Conservation (phyloP, 2,888 invertebrate genomes). For the Machimus atricapillus region DNA sequence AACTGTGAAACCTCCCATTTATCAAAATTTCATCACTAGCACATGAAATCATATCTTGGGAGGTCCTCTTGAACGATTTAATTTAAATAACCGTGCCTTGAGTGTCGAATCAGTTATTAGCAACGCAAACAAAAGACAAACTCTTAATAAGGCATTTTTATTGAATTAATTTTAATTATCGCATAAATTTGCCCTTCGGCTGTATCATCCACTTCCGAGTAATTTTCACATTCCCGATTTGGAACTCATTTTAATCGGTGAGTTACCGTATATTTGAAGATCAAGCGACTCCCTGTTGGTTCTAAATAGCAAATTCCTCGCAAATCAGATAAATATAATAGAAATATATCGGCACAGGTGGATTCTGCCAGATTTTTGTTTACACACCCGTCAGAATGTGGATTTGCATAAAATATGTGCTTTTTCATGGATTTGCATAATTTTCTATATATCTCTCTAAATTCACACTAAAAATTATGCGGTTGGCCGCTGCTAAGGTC, state of each 20-base stretch:
- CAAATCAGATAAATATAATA: neutral
- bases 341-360: neutral
- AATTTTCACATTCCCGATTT: neutral
- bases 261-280: neutral
- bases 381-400: neutral
- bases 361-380: neutral
- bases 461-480: neutral
- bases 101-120: neutral
- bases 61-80: neutral
- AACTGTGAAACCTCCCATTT: neutral
- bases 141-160: neutral
- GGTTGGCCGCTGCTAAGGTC: neutral
- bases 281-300: neutral
- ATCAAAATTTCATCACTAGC: neutral
- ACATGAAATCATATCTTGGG: neutral
- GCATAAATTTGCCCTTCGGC: neutral
- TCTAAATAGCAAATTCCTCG: neutral
- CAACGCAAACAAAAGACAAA: neutral
- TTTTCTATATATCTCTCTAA: neutral
- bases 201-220: neutral
- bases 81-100: neutral
- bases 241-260: neutral
- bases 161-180: neutral
- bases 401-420: neutral
- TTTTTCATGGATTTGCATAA: neutral